phyloP scores from a whole-genome alignment of 2,888 invertebrate genomes.

The Chironomus tentans region DNA sequence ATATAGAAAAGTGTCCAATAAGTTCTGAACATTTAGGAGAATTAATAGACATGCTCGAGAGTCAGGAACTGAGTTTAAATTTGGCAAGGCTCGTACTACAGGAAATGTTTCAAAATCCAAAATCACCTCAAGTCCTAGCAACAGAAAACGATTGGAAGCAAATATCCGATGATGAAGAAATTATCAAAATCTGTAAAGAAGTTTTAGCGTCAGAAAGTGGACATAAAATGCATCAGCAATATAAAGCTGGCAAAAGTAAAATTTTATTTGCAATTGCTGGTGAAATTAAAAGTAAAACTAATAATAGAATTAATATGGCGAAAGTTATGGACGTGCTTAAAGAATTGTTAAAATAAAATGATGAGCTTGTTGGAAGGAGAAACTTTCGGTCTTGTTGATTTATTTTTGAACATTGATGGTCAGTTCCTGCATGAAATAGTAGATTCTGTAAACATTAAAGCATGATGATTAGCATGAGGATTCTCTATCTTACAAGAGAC shows the following conservation, averaged over 20 bases:
- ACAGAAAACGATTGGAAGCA: constrained; percentile 54
- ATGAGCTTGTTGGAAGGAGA: no score
- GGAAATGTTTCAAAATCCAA: constrained; percentile 40
- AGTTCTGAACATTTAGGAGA: no score
- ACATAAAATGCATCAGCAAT: constrained; percentile 55
- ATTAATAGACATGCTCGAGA: constrained; percentile 51
- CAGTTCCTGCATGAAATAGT: no score
- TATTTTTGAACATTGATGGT: no score
- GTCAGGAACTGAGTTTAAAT: constrained; percentile 52
- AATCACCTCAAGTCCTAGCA: constrained; percentile 43
- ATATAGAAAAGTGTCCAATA: no score
- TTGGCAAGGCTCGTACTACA: constrained; percentile 47
- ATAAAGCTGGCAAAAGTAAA: constrained; percentile 60
- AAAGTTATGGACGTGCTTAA: constrained; percentile 45
- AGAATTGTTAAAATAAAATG: no score
- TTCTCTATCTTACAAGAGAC: no score
- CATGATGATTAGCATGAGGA: no score
- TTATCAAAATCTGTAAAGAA: no score
- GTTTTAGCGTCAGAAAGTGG: constrained; percentile 51
- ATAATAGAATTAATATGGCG: constrained; percentile 60
- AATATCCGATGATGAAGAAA: constrained; percentile 51
- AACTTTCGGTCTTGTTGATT: no score
- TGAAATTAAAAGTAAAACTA: constrained; percentile 47
- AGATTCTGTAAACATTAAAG: no score
- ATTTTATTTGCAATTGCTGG: constrained; percentile 57